Evolutionary conservation across 1,140 invertebrate species (phyloP), one percentile per base, ranked within the genome.

Genomic region (Hormaphis cornu): DNA sequence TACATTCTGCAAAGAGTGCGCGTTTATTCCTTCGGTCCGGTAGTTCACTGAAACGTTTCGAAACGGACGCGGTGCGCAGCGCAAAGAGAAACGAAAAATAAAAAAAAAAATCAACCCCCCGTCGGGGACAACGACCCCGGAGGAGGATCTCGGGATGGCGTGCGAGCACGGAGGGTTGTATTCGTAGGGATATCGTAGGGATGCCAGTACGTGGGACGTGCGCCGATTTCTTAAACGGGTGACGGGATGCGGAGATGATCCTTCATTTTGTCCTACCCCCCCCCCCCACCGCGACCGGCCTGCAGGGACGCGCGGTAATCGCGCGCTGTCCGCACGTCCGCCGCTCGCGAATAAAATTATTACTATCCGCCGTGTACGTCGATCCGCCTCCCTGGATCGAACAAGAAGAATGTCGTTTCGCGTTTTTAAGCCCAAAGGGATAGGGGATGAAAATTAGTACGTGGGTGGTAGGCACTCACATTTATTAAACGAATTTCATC

Each of bases 191-290:
- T 44, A 24, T 18, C 37, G 20, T 1, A 63, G 5, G 59, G 18
- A 4, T 14, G 26, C 14, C 20, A 30, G 42, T 16, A 24, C 18
- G 33, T 24, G 0, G 6, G 33, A 58, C 61, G 61, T 66, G 61
- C 61, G 28, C 20, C 24, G 61, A 50, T 66, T 66, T 66, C 61
- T 50, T 66, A 66, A 66, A 66, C 61, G 28, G 44, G 18, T 12
- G 5, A 48, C 22, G 35, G 20, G 24, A 33, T 16, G n/a, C 18
- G 10, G 61, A n/a, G n/a, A 44, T 44, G 61, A 66, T 66, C 59
- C 44, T 66, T 66, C 61, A 66, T 66, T 46, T 66, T n/a, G n/a
- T n/a, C n/a, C n/a, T n/a, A n/a, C 44, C 44, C 30, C 46, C 37
- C 52, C 20, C 14, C 20, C 35, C 14, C 20, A 33, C 5, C 9